Conservation (phyloP, 2,888 invertebrate genomes). For the Dusona sp. region DNA sequence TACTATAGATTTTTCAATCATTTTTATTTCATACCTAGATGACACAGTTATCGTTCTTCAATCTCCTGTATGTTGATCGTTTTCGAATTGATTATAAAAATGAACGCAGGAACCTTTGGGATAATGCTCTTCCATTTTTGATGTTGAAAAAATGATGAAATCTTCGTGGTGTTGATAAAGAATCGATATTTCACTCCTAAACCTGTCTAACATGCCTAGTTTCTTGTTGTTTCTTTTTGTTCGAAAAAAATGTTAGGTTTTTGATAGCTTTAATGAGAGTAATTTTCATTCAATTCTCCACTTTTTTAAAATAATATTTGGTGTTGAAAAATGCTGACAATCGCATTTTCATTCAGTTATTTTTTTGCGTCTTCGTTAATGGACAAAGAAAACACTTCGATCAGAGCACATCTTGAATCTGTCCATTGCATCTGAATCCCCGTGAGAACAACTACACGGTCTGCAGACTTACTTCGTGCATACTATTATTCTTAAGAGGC, state of each 20-base stretch:
- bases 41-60: background rate
- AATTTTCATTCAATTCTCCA: too few species aligned
- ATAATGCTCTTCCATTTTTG: background rate
- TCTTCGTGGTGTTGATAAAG: too few species aligned
- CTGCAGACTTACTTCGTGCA: background rate
- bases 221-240: too few species aligned
- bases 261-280: too few species aligned
- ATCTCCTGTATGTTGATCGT: background rate
- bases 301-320: background rate
- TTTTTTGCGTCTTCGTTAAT: background rate
- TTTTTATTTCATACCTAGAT: background rate
- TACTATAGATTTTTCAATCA: background rate
- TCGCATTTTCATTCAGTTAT: background rate
- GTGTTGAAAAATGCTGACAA: background rate
- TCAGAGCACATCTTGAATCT: slow-evolving; percentile 9
- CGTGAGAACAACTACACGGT: background rate
- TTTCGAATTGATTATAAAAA: background rate
- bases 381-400: background rate
- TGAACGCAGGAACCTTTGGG: background rate
- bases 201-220: too few species aligned
- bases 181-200: background rate
- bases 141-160: background rate
- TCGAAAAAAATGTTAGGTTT: too few species aligned
- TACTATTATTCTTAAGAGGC: slow-evolving; percentile 33
- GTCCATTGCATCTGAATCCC: background rate